Percentiles rank a stretch among this genome's conserved stretches.
Evolutionary conservation across 2,888 invertebrate genomes (phyloP).

Genomic region (Xestia xanthographa): DNA sequence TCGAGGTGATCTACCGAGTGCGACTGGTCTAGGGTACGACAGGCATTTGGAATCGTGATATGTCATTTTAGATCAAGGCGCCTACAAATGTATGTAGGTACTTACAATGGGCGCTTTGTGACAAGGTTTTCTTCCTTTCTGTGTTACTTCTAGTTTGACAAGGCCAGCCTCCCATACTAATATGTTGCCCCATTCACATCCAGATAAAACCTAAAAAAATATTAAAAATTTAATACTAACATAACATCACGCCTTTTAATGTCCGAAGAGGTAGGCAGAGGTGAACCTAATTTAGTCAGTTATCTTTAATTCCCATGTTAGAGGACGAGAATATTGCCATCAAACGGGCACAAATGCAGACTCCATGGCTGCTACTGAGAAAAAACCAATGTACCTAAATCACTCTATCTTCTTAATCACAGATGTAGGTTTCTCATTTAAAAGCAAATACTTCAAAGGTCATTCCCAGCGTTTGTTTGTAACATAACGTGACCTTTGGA

Average conservation of each 20-base stretch:
- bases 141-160: conserved; percentile 95
- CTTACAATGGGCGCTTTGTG: conserved; percentile 93
- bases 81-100: background rate
- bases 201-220: conserved; percentile 93
- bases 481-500: conserved; percentile 6
- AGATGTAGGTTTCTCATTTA: background rate
- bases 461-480: background rate
- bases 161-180: conserved; percentile 97
- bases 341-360: no score
- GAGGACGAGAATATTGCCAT: no score
- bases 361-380: no score
- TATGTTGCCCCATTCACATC: conserved; percentile 97
- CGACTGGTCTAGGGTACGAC: background rate
- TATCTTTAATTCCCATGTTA: no score
- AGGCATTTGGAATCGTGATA: background rate
- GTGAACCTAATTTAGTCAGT: no score
- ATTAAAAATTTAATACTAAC: background rate
- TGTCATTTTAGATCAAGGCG: background rate
- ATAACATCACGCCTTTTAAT: no score
- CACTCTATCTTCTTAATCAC: background rate
- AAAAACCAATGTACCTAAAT: background rate
- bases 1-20: background rate
- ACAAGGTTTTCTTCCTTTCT: conserved; percentile 93
- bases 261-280: no score
- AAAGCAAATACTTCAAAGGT: background rate